Evolutionary conservation across 2,113 vertebrate genomes (phyloP).

Genomic region (Clarias macrocephalus): DNA sequence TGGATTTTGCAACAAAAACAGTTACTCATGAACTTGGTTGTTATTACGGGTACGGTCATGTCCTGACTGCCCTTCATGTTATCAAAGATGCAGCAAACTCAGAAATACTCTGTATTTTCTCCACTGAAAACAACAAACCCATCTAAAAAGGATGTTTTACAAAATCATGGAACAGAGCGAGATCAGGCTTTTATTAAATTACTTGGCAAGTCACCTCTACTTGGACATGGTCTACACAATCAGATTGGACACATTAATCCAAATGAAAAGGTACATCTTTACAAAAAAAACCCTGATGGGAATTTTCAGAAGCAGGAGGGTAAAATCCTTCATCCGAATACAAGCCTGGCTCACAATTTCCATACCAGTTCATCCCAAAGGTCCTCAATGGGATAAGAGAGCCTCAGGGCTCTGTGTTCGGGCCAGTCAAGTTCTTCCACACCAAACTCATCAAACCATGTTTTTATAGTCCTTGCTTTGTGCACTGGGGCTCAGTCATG

Average conservation of each 20-base stretch:
- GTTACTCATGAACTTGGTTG: neutral
- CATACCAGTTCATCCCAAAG: too few relatives aligned
- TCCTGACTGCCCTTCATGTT: slow-evolving; percentile 18
- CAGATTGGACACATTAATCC: neutral
- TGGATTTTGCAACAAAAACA: too few relatives aligned
- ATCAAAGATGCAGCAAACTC: neutral
- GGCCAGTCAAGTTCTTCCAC: too few relatives aligned
- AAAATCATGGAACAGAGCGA: neutral
- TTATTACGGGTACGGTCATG: neutral
- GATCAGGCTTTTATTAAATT: slow-evolving; percentile 33
- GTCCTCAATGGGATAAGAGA: too few relatives aligned
- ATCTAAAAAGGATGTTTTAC: slow-evolving; percentile 15
- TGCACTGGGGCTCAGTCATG: too few relatives aligned
- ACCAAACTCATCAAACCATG: too few relatives aligned
- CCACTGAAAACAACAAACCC: neutral
- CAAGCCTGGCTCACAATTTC: neutral
- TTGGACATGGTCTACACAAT: neutral
- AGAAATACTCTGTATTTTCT: slow-evolving; percentile 11
- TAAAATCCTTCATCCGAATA: neutral
- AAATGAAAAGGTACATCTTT: neutral
- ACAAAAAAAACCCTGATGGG: neutral
- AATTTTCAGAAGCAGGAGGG: neutral
- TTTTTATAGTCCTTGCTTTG: too few relatives aligned
- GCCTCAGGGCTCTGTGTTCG: too few relatives aligned
- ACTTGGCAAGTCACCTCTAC: neutral